phyloP scores from a whole-genome alignment of 2,888 invertebrate species.

The Tholera decimalis region DNA sequence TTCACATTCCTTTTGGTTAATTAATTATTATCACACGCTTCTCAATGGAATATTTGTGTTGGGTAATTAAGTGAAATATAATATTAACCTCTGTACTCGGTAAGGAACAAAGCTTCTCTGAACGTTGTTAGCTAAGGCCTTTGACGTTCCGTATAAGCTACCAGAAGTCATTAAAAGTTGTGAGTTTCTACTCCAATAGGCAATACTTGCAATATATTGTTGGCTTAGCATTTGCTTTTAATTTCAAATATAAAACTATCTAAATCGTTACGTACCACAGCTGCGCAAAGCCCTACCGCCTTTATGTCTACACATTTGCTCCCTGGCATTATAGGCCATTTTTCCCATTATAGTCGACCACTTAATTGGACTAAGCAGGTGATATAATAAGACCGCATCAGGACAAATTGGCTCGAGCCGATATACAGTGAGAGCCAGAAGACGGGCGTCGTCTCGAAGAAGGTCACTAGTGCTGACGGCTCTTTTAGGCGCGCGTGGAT shows the following conservation, averaged over 20 bases:
- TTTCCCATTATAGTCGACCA: neutral
- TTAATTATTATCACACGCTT: slow-evolving; percentile 29
- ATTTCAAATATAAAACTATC: neutral
- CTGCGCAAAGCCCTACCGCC: too few species aligned
- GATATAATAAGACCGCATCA: too few species aligned
- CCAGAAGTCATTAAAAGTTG: neutral
- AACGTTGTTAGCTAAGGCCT: neutral
- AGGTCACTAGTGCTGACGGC: too few species aligned
- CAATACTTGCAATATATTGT: neutral
- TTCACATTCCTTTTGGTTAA: slow-evolving; percentile 38
- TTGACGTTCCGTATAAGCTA: neutral
- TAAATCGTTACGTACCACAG: neutral
- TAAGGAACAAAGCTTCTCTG: slow-evolving; percentile 7
- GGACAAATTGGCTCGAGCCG: too few species aligned
- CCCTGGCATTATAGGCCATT: neutral
- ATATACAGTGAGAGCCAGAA: too few species aligned
- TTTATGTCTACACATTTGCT: too few species aligned
- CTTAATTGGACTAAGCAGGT: too few species aligned
- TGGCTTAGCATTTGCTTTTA: neutral
- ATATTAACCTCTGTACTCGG: slow-evolving; percentile 5
- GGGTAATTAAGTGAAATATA: slow-evolving; percentile 19
- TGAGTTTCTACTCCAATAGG: neutral
- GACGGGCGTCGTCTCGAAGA: too few species aligned
- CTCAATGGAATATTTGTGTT: slow-evolving; percentile 28
- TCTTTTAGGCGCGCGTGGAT: too few species aligned